These are phyloP conservation scores for Colius striatus DNA, from an alignment of 2,113 vertebrate species.

Conservation along the genomic window DNA sequence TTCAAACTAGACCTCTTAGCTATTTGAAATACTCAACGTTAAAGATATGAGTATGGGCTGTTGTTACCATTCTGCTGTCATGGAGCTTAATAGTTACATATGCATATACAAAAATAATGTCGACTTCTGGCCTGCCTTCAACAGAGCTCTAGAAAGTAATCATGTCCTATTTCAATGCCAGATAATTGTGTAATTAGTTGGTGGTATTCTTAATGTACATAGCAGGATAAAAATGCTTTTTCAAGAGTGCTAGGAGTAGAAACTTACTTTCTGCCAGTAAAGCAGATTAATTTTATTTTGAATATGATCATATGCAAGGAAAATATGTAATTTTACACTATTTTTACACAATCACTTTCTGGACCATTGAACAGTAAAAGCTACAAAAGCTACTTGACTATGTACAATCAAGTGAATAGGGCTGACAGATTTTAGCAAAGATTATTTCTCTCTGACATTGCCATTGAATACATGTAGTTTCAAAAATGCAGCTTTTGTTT, in stretches of 20 bases:
- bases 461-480: background rate
- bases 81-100: background rate
- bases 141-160: background rate
- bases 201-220: background rate
- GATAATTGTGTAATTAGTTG: background rate
- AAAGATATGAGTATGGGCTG: background rate
- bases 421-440: background rate
- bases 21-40: background rate
- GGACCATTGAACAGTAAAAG: background rate
- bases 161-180: background rate
- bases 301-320: background rate
- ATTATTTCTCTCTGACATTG: background rate
- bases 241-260: background rate
- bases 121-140: background rate
- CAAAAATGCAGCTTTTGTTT: background rate
- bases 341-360: constrained; percentile 1
- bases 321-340: background rate
- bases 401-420: background rate
- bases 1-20: background rate
- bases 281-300: background rate
- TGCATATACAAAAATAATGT: background rate
- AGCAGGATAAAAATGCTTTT: background rate
- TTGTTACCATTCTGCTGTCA: background rate
- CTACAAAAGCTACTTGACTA: background rate
- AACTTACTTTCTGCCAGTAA: background rate